Base-by-base conservation (phyloP, 1,140 invertebrate genomes). In the Babylonia areolata region DNA sequence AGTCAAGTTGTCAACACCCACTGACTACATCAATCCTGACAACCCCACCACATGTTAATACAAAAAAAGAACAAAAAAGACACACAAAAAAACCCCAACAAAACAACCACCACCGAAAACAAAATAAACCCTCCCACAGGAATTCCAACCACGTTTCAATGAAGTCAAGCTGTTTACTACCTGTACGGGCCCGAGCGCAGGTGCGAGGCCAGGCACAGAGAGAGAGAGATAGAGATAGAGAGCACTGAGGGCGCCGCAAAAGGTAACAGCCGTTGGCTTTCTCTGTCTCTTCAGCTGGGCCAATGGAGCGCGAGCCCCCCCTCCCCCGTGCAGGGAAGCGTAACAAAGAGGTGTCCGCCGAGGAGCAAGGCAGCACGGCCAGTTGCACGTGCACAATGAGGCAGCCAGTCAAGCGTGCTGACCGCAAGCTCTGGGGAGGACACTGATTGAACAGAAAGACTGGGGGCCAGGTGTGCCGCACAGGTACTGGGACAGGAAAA, bases 61-160 rank as follows among this genome's bases (percentile, higher is more conserved):
- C 15, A 64, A 64, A 64, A 28, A 64, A 64, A 23, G 28, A 23
- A 11, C 5, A 64, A 64, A 64, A 64, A 64, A 64, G 58, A 64
- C 20, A 64, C 5, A 64, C 17, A 64, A 11, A 12, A n/a, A 12
- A 64, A 64, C 5, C 5, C 58, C 5, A 64, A 23, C 15, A 64
- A 64, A 64, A n/a, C 15, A 64, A 64, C 15, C 15, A 64, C 20
- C 9, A 51, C 6, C 9, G 46, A 6, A 64, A 64, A 64, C 6
- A 64, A 64, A 64, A n/a, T 5, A 64, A 64, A 23, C 5, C 58
- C 58, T 64, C 58, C 58, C 58, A 64, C 58, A 64, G 28, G 58
- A 64, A 64, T 64, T 64, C 58, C 58, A 64, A 64, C 58, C 58
- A 64, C 58, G 58, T 64, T 23, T 64, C 58, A 64, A 64, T 64